A percentile compares a stretch with the other conserved stretches of the same genome.
phyloP scores from a whole-genome alignment of 2,797 vertebrate genomes.

The Coregonus suidteri region DNA sequence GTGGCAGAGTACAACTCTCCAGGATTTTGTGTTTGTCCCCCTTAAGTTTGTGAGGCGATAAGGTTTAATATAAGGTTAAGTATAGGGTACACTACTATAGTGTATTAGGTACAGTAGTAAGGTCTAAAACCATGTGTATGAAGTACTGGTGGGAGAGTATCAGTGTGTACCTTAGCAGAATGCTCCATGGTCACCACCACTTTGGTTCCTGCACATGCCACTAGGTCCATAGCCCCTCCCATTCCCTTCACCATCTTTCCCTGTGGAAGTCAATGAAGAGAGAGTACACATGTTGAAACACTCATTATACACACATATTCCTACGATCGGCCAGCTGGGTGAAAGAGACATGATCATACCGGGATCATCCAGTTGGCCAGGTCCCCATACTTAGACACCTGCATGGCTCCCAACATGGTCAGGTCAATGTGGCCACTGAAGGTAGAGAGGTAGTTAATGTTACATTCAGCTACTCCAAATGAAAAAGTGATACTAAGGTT shows the following conservation, averaged over 20 bases:
- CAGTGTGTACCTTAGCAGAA: conserved; percentile 91
- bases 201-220: conserved; percentile 92
- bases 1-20: conserved; percentile 81
- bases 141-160: conserved; percentile 70
- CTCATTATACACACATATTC: neutral
- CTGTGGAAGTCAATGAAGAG: conserved; percentile 67
- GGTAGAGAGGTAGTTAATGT: neutral
- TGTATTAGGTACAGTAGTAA: neutral
- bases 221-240: conserved; percentile 98
- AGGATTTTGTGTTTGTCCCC: conserved; percentile 84
- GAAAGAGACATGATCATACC: conserved; percentile 63
- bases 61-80: neutral
- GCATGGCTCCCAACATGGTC: conserved; percentile 88
- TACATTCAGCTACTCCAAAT: neutral
- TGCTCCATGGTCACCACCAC: conserved; percentile 99
- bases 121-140: neutral
- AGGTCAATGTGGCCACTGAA: conserved; percentile 81
- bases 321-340: too few relatives aligned
- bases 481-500: neutral
- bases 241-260: conserved; percentile 99
- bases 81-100: neutral
- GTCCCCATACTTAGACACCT: conserved; percentile 84
- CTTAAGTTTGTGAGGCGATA: conserved; percentile 54
- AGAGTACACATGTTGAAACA: neutral
- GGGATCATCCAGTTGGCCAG: conserved; percentile 89